A percentile compares a stretch with the other conserved stretches of the same genome.
These are phyloP conservation scores for Trichoplusia ni DNA, from an alignment of 1,140 invertebrate genomes.

Conservation along the genomic window DNA sequence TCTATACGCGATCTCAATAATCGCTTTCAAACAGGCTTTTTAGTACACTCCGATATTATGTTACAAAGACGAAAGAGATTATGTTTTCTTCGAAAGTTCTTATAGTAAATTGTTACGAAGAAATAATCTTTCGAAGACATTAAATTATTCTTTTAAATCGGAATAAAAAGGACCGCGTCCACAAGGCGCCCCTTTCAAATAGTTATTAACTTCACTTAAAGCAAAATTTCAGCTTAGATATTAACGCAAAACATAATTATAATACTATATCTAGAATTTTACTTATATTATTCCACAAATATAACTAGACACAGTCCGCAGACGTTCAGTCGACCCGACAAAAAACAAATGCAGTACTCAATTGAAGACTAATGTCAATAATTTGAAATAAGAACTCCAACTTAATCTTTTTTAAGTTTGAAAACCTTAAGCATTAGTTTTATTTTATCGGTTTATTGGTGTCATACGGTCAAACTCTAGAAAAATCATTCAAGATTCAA, in stretches of 20 bases:
- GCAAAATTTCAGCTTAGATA: constrained; percentile 41
- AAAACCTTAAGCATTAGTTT: not conserved
- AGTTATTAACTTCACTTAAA: constrained; percentile 39
- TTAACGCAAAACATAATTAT: constrained; percentile 48
- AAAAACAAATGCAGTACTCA: constrained; percentile 40
- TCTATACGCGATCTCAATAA: constrained; percentile 38
- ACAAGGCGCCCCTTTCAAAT: constrained; percentile 48
- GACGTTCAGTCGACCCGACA: constrained; percentile 4
- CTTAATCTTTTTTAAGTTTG: not conserved
- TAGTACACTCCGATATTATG: constrained; percentile 48
- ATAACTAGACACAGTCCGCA: constrained; percentile 19
- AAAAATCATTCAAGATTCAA: no score
- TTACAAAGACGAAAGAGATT: constrained; percentile 47
- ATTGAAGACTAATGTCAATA: not conserved
- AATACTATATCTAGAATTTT: constrained; percentile 32
- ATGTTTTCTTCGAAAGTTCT: constrained; percentile 65
- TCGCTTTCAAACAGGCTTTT: constrained; percentile 55
- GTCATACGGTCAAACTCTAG: no score
- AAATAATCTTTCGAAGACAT: constrained; percentile 61
- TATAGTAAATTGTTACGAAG: constrained; percentile 56
- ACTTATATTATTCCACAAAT: constrained; percentile 36
- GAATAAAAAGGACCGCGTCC: constrained; percentile 45
- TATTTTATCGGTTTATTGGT: not conserved
- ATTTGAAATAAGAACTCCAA: constrained; percentile 27
- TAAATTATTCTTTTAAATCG: constrained; percentile 46